A percentile compares a stretch with the other conserved stretches of the same genome.
Evolutionary conservation across 2,888 invertebrate species (phyloP).

Genomic region (Pharmacophagus antenor): DNA sequence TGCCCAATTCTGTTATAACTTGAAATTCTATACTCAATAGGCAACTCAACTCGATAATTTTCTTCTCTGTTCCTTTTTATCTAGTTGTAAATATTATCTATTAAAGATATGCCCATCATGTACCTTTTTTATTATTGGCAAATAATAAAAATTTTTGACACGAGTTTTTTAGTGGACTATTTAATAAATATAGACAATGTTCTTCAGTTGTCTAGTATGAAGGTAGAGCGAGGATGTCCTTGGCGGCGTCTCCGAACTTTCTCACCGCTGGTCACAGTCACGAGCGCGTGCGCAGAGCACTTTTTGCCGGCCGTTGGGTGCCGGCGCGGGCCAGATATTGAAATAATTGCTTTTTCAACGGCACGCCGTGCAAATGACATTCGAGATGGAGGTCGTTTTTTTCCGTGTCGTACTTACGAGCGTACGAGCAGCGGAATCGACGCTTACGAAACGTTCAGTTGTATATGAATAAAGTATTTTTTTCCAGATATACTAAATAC

Average conservation of each 20-base stretch:
- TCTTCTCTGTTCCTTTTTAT: too few species aligned
- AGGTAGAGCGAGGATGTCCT: conserved; percentile 47
- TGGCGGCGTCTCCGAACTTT: conserved; percentile 64
- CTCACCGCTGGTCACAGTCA: conserved; percentile 57
- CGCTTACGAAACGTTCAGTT: conserved; percentile 69
- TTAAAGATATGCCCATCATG: too few species aligned
- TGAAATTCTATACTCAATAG: too few species aligned
- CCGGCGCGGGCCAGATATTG: conserved; percentile 72
- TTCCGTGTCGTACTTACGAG: conserved; percentile 55
- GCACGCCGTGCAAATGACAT: conserved; percentile 80
- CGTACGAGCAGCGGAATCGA: conserved; percentile 69
- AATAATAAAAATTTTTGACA: too few species aligned
- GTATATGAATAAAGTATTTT: conserved; percentile 47
- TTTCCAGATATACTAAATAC: too few species aligned
- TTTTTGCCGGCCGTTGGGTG: conserved; percentile 60
- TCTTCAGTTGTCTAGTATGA: conserved; percentile 19
- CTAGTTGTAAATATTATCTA: too few species aligned
- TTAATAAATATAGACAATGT: neutral
- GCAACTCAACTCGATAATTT: too few species aligned
- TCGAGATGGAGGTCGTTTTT: conserved; percentile 80
- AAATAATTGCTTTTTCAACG: conserved; percentile 80
- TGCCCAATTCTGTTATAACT: too few species aligned
- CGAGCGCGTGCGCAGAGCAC: conserved; percentile 70
- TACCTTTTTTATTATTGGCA: too few species aligned
- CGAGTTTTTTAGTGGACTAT: too few species aligned